Base-by-base conservation (phyloP, 2,797 vertebrate genomes). In the Zalophus californianus region DNA sequence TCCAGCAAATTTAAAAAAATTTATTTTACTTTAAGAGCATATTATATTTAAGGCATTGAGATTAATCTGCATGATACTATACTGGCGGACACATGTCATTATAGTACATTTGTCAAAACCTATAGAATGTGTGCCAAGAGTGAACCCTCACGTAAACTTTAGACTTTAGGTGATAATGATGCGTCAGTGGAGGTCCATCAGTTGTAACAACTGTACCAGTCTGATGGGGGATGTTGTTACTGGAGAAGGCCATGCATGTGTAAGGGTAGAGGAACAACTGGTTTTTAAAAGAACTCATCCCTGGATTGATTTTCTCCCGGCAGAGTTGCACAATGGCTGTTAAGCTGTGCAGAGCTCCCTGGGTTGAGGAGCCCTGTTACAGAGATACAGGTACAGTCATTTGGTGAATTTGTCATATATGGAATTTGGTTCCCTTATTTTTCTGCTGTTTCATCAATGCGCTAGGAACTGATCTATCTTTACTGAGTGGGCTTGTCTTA, bases 1-100 rank as follows among this genome's bases (percentile, higher is more conserved):
- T 38, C 38, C 77, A 91, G 88, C 92, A 95, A 96, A 96, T 92
- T 89, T 35, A 0, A 16, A 83, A 88, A 50, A 20, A 2, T 50
- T 25, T 41, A 32, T 75, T 89, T 90, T 79, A 73, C 79, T 77
- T 96, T 89, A 66, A 50, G 94, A 90, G n/a, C 72, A 18, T 38
- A 84, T 86, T 41, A 48, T 38, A 75, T 14, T 60, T 60, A 52
- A 38, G 50, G 27, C 13, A 21, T 52, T 32, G 50, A 92, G 83
- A 77, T 15, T 56, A 25, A 11, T 83, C 85, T 84, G 15, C 23
- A 50, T 29, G 25, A 60, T n/a, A 21, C 25, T 77, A 20, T 12
- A 35, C 56, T 50, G 32, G 73, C 16, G 18, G 20, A 11, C 75
- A 21, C 41, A 38, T 38, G 32, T 82, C 68, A 50, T 56, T 38